Base-by-base conservation (phyloP, 2,113 vertebrate genomes). In the Pogona vitticeps region DNA sequence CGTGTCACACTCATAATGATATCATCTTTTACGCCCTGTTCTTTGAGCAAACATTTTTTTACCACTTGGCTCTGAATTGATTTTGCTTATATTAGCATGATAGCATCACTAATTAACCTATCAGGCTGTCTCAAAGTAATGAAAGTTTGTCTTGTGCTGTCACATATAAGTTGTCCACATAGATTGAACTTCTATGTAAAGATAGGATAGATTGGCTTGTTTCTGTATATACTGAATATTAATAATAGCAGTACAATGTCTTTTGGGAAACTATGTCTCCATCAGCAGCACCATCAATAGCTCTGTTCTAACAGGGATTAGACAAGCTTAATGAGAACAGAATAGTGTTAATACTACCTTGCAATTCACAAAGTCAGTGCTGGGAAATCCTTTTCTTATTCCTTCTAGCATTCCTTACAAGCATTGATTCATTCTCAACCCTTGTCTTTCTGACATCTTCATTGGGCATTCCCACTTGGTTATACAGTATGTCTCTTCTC, bases 101-200 rank as follows among this genome's bases (percentile, higher is more conserved):
- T 71, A 71, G 56, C 52, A 79, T 86, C 71, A 70, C 59, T 81
- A 86, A 86, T 86, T 78, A 73, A 65, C 80, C 36, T 63, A 73
- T 86, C 68, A 86, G 8, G 31, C 40, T 63, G 21, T 65, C 40
- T 46, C 56, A 81, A 86, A 80, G 40, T 36, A 81, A 86, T 73
- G 56, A 80, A 86, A 80, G 56, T 80, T 84, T 86, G 77, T 36
- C 70, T 63, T 81, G 67, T 71, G 70, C 67, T 80, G 68, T 72
- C 38, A 75, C 68, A 80, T 71, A 80, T 72, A 75, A 59, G 26
- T 14, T 63, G n/a, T 81, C 70, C 63, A 80, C 21, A 36, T 63
- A 80, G 40, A 73, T 63, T 86, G 38, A 86, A 52, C 58, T 86
- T 81, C 72, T 75, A 40, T 63, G 28, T 23, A 17, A 75, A 6